Conservation (phyloP, 2,888 invertebrate genomes). For the Himalopsyche tibetana region DNA sequence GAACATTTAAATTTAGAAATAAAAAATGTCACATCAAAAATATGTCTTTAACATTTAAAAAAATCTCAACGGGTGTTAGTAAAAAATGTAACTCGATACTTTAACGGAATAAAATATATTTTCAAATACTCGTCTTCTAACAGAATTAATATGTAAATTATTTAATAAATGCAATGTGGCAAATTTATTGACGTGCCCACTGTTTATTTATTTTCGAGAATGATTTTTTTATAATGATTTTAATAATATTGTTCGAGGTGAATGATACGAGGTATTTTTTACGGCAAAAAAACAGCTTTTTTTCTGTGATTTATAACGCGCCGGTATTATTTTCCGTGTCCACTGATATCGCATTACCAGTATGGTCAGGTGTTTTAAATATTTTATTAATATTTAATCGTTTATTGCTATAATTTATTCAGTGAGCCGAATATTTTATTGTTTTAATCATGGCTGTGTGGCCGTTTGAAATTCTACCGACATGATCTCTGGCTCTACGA, state of each 20-base stretch:
- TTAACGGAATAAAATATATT: neutral
- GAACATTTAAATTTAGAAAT: neutral
- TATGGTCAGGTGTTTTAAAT: neutral
- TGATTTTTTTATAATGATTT: conserved; percentile 5
- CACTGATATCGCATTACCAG: conserved; percentile 11
- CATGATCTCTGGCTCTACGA: no score
- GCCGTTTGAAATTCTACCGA: no score
- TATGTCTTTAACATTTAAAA: neutral
- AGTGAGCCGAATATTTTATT: no score
- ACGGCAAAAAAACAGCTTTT: neutral
- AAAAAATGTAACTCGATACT: conserved; percentile 18
- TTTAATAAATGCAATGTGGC: conserved; percentile 7
- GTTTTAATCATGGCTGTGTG: no score
- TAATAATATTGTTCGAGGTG: conserved; percentile 25
- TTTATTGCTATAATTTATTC: no score
- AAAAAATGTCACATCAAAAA: neutral
- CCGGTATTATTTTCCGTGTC: conserved; percentile 21
- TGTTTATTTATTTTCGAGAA: neutral
- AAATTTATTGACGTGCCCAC: neutral
- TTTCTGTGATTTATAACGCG: conserved; percentile 14
- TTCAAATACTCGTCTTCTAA: neutral
- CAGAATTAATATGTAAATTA: neutral
- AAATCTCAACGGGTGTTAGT: neutral
- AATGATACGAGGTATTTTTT: conserved; percentile 6
- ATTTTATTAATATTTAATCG: no score